phyloP scores from a whole-genome alignment of 2,113 vertebrate genomes.

The Lagenorhynchus albirostris region DNA sequence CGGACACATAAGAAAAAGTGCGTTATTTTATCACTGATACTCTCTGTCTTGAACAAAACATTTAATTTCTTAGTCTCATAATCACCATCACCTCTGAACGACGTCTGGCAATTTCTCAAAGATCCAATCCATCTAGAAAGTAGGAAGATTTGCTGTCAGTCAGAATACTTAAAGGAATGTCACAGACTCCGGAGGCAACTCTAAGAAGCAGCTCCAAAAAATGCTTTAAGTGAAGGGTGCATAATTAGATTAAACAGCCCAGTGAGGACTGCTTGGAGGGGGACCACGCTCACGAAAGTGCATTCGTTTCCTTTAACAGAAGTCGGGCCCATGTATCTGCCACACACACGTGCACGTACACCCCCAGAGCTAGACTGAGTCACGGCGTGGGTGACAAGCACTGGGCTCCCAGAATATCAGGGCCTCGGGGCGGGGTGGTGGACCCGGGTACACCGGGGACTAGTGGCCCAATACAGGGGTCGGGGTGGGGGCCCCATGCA shows the following conservation, averaged over 20 bases:
- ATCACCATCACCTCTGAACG: neutral
- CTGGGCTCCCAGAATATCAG: neutral
- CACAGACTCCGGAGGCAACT: neutral
- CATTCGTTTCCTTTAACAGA: neutral
- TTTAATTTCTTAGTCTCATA: constrained; percentile 40
- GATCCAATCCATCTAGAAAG: neutral
- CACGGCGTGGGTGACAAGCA: neutral
- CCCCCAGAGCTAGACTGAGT: neutral
- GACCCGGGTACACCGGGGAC: neutral
- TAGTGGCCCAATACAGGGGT: neutral
- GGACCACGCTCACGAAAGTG: neutral
- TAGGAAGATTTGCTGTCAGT: neutral
- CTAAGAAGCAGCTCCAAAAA: neutral
- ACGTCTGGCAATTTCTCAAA: neutral
- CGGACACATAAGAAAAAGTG: neutral
- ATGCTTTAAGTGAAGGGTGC: neutral
- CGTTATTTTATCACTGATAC: neutral
- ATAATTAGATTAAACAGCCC: neutral
- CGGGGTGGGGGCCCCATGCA: fast-evolving
- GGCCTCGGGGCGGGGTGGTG: neutral
- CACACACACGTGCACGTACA: neutral
- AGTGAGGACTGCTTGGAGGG: neutral
- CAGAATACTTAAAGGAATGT: neutral
- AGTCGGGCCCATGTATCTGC: neutral
- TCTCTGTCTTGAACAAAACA: neutral